Conservation (phyloP, 1,140 invertebrate genomes). For the Cydia splendana region DNA sequence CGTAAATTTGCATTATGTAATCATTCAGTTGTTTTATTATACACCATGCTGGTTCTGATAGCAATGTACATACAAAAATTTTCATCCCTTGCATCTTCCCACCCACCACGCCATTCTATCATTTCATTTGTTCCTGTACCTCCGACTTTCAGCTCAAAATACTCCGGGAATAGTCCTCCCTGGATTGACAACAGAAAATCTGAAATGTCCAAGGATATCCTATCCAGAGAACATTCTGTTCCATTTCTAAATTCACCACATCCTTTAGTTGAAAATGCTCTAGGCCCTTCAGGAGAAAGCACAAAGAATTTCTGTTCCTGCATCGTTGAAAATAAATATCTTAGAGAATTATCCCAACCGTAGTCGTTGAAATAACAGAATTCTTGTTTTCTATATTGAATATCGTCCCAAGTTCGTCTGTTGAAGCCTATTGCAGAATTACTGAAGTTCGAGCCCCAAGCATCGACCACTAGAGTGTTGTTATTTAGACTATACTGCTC, state of each 20-base stretch:
- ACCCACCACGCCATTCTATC: slow-evolving; percentile 36
- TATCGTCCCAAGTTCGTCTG: slow-evolving; percentile 43
- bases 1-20: neutral
- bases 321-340: slow-evolving; percentile 35
- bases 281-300: slow-evolving; percentile 40
- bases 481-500: slow-evolving; percentile 37
- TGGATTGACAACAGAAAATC: slow-evolving; percentile 36
- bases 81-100: slow-evolving; percentile 45
- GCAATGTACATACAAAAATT: slow-evolving; percentile 46
- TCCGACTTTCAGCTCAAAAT: slow-evolving; percentile 24
- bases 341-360: slow-evolving; percentile 45
- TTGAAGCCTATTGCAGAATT: slow-evolving; percentile 49
- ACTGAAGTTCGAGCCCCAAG: slow-evolving; percentile 37
- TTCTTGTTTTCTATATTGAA: slow-evolving; percentile 38
- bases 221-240: slow-evolving; percentile 34
- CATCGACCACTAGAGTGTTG: slow-evolving; percentile 35
- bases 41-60: neutral
- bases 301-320: slow-evolving; percentile 35
- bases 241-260: slow-evolving; percentile 34
- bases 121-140: neutral
- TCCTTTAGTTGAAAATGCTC: slow-evolving; percentile 43
- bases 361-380: slow-evolving; percentile 50
- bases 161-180: slow-evolving; percentile 36
- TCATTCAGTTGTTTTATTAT: neutral
- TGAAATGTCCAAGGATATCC: neutral